These are phyloP conservation scores for Lithosia quadra DNA, from an alignment of 2,888 invertebrate genomes.

Conservation along the genomic window DNA sequence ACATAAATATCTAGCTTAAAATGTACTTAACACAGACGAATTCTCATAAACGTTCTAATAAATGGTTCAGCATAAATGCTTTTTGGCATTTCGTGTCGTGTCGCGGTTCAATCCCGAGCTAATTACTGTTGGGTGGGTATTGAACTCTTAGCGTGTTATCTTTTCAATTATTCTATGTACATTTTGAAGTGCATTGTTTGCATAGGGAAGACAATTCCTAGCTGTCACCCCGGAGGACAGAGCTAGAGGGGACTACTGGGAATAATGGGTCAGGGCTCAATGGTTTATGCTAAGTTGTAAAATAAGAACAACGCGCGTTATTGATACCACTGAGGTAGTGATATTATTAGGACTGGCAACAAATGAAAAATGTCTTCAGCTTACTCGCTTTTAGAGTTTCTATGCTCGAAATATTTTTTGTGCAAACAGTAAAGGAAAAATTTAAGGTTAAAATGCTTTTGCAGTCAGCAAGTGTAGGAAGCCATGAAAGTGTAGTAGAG, in stretches of 20 bases:
- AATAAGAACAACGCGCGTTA: slow-evolving; percentile 56
- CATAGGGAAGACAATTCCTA: too few species aligned
- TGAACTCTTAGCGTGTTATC: slow-evolving; percentile 36
- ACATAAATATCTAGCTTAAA: slow-evolving; percentile 14
- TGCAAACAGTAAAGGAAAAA: background rate
- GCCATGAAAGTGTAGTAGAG: too few species aligned
- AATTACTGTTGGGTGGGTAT: slow-evolving; percentile 41
- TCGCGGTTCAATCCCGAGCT: slow-evolving; percentile 46
- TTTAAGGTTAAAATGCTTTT: too few species aligned
- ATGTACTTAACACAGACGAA: slow-evolving; percentile 26
- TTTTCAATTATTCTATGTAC: slow-evolving; percentile 36
- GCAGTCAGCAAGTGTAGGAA: too few species aligned
- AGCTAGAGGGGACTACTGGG: too few species aligned
- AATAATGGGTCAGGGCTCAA: slow-evolving; percentile 46
- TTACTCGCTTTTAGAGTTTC: background rate
- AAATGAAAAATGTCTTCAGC: slow-evolving; percentile 39
- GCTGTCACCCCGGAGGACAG: too few species aligned
- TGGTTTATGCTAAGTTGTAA: slow-evolving; percentile 54
- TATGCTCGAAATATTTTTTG: background rate
- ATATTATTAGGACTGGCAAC: slow-evolving; percentile 60
- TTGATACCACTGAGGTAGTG: slow-evolving; percentile 53
- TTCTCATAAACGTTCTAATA: slow-evolving; percentile 39
- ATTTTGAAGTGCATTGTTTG: slow-evolving; percentile 18
- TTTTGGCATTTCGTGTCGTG: slow-evolving; percentile 42
- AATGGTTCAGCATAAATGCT: slow-evolving; percentile 41